These are phyloP conservation scores for Agapostemon virescens DNA, from an alignment of 2,888 invertebrate genomes.

Conservation along the genomic window DNA sequence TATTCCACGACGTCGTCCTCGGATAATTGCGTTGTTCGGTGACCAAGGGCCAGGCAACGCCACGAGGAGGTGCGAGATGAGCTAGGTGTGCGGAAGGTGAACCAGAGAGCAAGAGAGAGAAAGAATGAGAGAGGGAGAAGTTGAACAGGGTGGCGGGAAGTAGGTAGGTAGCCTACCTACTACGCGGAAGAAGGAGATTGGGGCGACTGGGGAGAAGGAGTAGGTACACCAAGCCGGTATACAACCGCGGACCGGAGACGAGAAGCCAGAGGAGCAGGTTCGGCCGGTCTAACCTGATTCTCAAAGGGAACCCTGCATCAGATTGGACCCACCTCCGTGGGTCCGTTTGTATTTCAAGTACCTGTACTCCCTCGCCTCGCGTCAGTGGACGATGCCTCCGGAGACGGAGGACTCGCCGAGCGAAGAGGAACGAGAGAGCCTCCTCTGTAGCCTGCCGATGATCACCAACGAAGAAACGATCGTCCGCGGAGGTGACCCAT, in stretches of 20 bases:
- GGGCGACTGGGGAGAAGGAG: conserved; percentile 69
- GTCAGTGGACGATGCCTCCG: conserved; percentile 71
- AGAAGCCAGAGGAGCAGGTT: conserved; percentile 78
- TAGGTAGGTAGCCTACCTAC: conserved; percentile 72
- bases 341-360: conserved; percentile 79
- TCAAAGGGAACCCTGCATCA: conserved; percentile 78
- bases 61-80: conserved; percentile 46
- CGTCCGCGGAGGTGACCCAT: background rate
- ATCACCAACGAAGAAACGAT: conserved; percentile 8
- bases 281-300: conserved; percentile 81
- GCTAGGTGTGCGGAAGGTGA: conserved; percentile 31
- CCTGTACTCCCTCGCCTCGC: conserved; percentile 77
- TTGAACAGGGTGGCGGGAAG: conserved; percentile 61
- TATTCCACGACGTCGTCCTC: background rate
- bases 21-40: background rate
- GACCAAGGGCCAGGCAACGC: conserved; percentile 27
- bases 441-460: conserved; percentile 11
- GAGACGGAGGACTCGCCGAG: conserved; percentile 68
- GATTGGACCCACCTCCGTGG: conserved; percentile 79
- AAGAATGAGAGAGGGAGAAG: conserved; percentile 34
- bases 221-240: conserved; percentile 69
- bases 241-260: conserved; percentile 71
- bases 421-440: conserved; percentile 52
- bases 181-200: conserved; percentile 76
- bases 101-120: conserved; percentile 17